Percentiles rank a stretch among this genome's conserved stretches.
Conservation (phyloP, 2,113 vertebrate genomes). For the Oreochromis spilurus region DNA sequence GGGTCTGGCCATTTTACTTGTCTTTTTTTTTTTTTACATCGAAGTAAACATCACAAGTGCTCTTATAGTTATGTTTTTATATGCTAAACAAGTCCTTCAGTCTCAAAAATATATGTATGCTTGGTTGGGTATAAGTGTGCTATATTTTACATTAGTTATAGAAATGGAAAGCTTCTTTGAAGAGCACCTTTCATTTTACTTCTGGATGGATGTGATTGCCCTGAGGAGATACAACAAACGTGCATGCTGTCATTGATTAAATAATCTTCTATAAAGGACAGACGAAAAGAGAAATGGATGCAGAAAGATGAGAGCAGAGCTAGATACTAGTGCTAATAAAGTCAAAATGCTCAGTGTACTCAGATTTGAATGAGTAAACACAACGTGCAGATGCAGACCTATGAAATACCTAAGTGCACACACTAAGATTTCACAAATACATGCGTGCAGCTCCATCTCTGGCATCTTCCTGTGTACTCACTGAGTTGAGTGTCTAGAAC, state of each 20-base stretch:
- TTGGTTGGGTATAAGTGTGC: background rate
- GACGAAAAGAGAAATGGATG: conserved; percentile 24
- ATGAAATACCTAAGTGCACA: background rate
- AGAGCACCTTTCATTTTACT: conserved; percentile 27
- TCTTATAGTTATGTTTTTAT: background rate
- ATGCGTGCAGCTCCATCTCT: conserved; percentile 1
- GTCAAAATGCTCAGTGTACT: background rate
- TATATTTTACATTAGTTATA: background rate
- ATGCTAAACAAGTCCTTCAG: background rate
- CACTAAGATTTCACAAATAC: background rate
- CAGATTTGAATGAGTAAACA: background rate
- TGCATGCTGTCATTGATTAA: conserved; percentile 25
- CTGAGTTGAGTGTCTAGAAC: conserved; percentile 6
- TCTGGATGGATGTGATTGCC: background rate
- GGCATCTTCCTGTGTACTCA: conserved; percentile 16
- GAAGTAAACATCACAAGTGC: background rate
- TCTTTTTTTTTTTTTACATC: background rate
- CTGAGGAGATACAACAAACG: conserved; percentile 6
- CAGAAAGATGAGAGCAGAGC: background rate
- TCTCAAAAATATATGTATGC: background rate
- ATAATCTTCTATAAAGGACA: conserved; percentile 21
- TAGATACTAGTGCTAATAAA: background rate
- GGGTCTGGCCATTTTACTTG: background rate
- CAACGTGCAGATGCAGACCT: background rate
- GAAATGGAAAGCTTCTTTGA: conserved; percentile 14